Conservation (phyloP, 92 coral and sea anemone genomes). For the Zoanthus sociatus region DNA sequence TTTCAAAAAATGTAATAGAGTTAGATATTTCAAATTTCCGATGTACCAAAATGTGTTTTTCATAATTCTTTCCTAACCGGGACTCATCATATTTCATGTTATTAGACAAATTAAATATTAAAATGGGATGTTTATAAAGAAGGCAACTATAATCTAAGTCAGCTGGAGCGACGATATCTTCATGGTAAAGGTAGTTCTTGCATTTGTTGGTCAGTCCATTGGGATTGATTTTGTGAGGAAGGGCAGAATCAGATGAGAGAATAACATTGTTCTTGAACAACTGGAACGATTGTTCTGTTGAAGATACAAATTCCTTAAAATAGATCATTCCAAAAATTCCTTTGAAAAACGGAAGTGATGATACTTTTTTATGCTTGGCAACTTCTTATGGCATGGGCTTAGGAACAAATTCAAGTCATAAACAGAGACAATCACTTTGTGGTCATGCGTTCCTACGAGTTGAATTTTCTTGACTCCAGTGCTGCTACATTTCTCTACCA, state of each 20-base stretch:
- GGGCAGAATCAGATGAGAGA: slow-evolving; percentile 20
- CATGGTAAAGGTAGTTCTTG: slow-evolving; percentile 38
- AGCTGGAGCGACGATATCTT: background rate
- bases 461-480: background rate
- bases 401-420: background rate
- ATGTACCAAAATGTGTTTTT: no score
- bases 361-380: background rate
- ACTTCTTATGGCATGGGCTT: background rate
- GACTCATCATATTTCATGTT: no score
- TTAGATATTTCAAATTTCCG: no score
- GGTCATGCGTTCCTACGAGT: slow-evolving; percentile 8
- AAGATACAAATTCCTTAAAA: background rate
- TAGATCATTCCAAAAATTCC: background rate
- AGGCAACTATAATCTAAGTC: no score
- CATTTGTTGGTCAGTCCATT: slow-evolving; percentile 21
- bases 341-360: slow-evolving; percentile 14
- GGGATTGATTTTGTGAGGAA: slow-evolving; percentile 6
- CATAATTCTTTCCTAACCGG: no score
- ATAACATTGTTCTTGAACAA: slow-evolving; percentile 23
- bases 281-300: background rate
- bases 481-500: background rate
- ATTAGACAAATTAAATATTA: no score
- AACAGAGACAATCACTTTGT: background rate
- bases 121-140: no score
- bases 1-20: no score